Percentiles rank a stretch among this genome's conserved stretches.
Conservation (phyloP, 2,113 vertebrate genomes). For the Lepus europaeus region DNA sequence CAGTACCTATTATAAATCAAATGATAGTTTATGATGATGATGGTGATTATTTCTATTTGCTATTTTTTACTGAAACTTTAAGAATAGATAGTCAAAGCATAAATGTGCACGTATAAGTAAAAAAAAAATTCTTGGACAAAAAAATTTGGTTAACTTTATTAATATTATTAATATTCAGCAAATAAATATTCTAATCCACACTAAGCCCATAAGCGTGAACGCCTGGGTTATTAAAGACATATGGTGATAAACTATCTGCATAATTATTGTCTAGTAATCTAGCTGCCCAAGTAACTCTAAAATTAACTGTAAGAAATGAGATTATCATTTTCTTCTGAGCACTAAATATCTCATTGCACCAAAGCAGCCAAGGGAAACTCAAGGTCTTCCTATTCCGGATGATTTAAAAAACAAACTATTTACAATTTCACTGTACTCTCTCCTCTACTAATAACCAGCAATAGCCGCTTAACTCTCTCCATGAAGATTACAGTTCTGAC, state of each 20-base stretch:
- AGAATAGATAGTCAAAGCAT: neutral
- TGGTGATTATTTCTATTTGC: neutral
- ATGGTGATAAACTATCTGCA: neutral
- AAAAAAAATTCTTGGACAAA: neutral
- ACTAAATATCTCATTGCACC: conserved; percentile 68
- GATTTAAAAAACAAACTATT: conserved; percentile 55
- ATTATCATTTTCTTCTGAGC: conserved; percentile 65
- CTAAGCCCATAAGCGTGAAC: conserved; percentile 26
- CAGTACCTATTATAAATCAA: neutral
- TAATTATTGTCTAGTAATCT: conserved; percentile 52
- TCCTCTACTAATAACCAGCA: neutral
- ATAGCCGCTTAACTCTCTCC: conserved; percentile 40
- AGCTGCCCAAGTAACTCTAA: neutral
- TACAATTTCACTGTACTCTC: conserved; percentile 58
- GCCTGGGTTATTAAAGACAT: conserved; percentile 19
- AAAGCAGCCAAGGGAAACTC: conserved; percentile 67
- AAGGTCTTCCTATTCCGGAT: conserved; percentile 12
- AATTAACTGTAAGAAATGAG: conserved; percentile 41
- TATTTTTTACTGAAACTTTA: neutral
- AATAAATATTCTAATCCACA: conserved; percentile 48
- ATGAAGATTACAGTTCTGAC: conserved; percentile 48
- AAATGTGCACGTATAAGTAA: conserved; percentile 38
- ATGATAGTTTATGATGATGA: neutral
- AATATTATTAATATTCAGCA: conserved; percentile 33
- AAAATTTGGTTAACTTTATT: neutral